phyloP scores from a whole-genome alignment of 2,888 invertebrate genomes.

The Pseudoips prasinana region DNA sequence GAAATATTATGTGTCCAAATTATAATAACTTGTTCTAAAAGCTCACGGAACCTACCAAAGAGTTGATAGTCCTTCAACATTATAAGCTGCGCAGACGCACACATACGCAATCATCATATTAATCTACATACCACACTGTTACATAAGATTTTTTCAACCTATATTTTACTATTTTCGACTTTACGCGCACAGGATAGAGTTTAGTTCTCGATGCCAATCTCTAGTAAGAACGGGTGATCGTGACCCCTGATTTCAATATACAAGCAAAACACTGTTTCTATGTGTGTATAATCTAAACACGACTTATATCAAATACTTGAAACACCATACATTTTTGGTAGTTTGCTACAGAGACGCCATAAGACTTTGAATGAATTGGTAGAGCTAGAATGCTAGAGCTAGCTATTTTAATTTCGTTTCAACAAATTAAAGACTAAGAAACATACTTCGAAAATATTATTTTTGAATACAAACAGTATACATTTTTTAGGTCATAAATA shows the following conservation, averaged over 20 bases:
- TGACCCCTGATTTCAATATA: slow-evolving; percentile 51
- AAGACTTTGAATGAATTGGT: slow-evolving; percentile 4
- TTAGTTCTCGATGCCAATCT: slow-evolving; percentile 10
- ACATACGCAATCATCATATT: slow-evolving; percentile 30
- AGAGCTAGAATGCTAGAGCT: no score
- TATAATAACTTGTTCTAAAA: slow-evolving; percentile 25
- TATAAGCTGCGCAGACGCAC: slow-evolving; percentile 37
- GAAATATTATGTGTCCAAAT: slow-evolving; percentile 3
- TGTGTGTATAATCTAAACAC: slow-evolving; percentile 39
- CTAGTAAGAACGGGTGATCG: slow-evolving; percentile 25
- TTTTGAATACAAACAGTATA: no score
- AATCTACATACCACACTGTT: slow-evolving; percentile 42
- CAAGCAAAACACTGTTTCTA: slow-evolving; percentile 43
- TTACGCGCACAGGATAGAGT: slow-evolving; percentile 15
- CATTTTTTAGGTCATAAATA: no score
- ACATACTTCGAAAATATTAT: no score
- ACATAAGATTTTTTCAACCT: slow-evolving; percentile 35
- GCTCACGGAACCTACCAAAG: slow-evolving; percentile 29
- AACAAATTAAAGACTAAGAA: no score
- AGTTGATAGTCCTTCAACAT: slow-evolving; percentile 31
- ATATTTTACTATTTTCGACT: slow-evolving; percentile 17
- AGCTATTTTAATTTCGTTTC: no score
- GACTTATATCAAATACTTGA: slow-evolving; percentile 25
- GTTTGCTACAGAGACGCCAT: slow-evolving; percentile 3
- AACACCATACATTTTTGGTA: slow-evolving; percentile 15